Evolutionary conservation across 2,888 invertebrate species (phyloP).

Genomic region (Macrophya annulata): DNA sequence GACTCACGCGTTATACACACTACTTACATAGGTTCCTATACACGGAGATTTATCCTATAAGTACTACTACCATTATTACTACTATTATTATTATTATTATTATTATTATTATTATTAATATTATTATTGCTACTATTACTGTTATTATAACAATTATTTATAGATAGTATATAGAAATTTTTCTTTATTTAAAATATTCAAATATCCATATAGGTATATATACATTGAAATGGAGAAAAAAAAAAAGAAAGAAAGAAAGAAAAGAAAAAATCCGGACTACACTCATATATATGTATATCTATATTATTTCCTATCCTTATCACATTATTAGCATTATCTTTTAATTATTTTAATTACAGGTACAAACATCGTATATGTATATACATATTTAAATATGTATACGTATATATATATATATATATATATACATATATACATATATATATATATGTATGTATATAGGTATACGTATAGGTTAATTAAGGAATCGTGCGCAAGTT

Average conservation of each 20-base stretch:
- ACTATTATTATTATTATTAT: background rate
- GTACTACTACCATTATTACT: background rate
- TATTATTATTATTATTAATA: constrained; percentile 6
- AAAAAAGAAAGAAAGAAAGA: background rate
- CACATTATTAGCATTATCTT: constrained; percentile 2
- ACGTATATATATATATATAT: too few species aligned
- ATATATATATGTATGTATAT: too few species aligned
- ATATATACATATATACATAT: too few species aligned
- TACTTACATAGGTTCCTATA: constrained; percentile 6
- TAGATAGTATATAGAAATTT: background rate
- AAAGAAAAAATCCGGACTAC: background rate
- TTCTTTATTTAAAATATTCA: background rate
- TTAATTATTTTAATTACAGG: constrained; percentile 17
- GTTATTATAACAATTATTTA: background rate
- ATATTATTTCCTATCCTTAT: background rate
- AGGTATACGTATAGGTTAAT: background rate
- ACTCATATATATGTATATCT: background rate
- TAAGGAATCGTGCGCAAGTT: background rate
- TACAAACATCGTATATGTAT: background rate
- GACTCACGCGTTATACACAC: background rate
- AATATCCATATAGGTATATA: too few species aligned
- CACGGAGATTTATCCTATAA: constrained; percentile 10
- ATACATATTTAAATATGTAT: too few species aligned
- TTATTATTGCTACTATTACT: background rate
- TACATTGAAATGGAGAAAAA: background rate